phyloP scores from a whole-genome alignment of 1,140 invertebrate species.

The Triops cancriformis region DNA sequence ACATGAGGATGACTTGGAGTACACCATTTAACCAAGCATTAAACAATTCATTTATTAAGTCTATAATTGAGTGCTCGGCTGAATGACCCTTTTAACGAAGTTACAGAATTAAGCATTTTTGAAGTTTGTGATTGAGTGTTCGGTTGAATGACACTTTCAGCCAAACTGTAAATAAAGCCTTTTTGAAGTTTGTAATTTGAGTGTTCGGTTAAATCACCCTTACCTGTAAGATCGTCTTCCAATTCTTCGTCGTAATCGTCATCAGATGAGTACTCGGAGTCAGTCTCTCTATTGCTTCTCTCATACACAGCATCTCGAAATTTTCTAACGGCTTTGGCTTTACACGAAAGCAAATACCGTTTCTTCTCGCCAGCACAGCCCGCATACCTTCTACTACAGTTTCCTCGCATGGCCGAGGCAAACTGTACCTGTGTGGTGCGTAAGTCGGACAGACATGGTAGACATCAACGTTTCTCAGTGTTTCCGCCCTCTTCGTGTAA shows the following conservation, averaged over 20 bases:
- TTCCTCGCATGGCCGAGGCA: neutral
- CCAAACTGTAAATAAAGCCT: neutral
- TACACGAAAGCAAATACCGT: neutral
- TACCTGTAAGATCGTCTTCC: neutral
- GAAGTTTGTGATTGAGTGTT: too few relatives aligned
- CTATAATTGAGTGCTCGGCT: too few relatives aligned
- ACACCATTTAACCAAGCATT: neutral
- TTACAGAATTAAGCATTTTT: neutral
- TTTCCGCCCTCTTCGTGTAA: neutral
- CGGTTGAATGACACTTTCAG: too few relatives aligned
- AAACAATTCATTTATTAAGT: neutral
- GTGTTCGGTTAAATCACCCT: neutral
- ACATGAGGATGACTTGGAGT: neutral
- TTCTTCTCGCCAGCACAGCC: neutral
- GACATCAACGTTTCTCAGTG: neutral
- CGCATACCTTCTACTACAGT: neutral
- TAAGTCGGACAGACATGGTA: neutral
- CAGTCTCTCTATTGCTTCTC: neutral
- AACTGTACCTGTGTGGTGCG: neutral
- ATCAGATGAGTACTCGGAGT: neutral
- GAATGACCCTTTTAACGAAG: neutral
- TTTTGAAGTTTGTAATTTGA: neutral
- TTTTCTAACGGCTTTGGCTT: neutral
- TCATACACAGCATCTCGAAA: neutral
- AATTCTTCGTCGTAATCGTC: neutral